phyloP scores from a whole-genome alignment of 2,888 invertebrate genomes.

The Anorthoa munda region DNA sequence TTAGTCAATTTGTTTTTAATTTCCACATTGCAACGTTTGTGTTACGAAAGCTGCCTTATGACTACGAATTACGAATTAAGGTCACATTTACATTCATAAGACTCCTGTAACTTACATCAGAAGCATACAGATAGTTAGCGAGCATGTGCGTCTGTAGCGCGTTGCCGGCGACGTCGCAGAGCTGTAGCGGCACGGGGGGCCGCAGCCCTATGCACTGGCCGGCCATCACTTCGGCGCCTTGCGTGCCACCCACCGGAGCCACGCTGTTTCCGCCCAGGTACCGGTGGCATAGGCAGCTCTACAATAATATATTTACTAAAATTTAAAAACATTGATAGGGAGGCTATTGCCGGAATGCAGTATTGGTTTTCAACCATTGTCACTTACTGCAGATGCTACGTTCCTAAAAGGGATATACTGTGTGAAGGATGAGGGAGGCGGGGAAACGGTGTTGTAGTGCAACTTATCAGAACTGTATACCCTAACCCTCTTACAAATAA shows the following conservation, averaged over 20 bases:
- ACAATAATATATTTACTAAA: slow-evolving; percentile 10
- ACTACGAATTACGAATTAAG: neutral
- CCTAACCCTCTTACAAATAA: too few relatives aligned
- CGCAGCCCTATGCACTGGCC: slow-evolving; percentile 85
- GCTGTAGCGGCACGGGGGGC: slow-evolving; percentile 92
- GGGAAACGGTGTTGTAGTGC: neutral
- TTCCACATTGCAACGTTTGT: neutral
- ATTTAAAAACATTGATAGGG: neutral
- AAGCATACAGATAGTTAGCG: slow-evolving; percentile 93
- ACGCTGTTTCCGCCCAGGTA: slow-evolving; percentile 80
- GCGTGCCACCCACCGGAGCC: slow-evolving; percentile 78
- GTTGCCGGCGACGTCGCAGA: slow-evolving; percentile 96
- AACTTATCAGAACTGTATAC: neutral
- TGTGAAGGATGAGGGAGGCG: neutral
- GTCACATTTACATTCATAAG: neutral
- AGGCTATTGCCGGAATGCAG: neutral
- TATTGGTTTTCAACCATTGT: neutral
- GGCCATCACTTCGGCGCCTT: slow-evolving; percentile 87
- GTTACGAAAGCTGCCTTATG: neutral
- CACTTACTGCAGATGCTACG: neutral
- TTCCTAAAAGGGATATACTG: too few relatives aligned
- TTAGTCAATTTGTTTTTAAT: neutral
- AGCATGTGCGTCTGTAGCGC: slow-evolving; percentile 95
- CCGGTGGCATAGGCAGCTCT: slow-evolving; percentile 86
- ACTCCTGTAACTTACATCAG: slow-evolving; percentile 90